These are phyloP conservation scores for Chiloscyllium punctatum DNA, from an alignment of 2,797 vertebrate species.

Conservation along the genomic window DNA sequence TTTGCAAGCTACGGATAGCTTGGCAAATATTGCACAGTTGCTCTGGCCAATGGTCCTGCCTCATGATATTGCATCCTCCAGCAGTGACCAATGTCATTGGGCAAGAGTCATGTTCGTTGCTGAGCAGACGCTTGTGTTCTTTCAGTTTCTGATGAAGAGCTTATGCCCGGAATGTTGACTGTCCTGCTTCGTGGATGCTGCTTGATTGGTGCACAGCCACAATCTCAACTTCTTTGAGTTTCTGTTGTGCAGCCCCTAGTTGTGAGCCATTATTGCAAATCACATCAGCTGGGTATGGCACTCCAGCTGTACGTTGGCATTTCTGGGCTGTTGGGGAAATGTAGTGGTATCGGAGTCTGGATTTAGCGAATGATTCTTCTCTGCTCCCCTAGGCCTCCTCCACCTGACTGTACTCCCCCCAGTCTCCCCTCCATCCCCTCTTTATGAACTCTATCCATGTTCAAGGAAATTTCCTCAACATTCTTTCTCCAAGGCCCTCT, in stretches of 20 bases:
- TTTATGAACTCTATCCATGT: background rate
- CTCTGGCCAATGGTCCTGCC: background rate
- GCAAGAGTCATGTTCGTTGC: background rate
- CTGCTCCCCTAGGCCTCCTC: background rate
- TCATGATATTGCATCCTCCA: no score
- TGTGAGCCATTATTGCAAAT: background rate
- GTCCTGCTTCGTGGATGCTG: no score
- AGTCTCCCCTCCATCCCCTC: background rate
- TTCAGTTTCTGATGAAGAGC: background rate
- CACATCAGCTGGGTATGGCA: background rate
- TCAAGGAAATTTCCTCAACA: background rate
- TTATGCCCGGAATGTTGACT: no score
- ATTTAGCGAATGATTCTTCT: background rate
- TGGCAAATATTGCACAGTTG: background rate
- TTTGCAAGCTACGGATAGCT: background rate
- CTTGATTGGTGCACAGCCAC: no score
- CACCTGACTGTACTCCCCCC: background rate
- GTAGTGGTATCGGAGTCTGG: background rate
- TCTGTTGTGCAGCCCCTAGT: background rate
- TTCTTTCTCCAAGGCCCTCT: background rate
- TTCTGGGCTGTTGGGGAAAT: background rate
- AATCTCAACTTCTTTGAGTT: background rate
- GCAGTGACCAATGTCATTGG: background rate
- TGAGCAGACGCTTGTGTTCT: background rate
- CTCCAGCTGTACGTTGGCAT: background rate